Base-by-base conservation (phyloP, 2,888 invertebrate genomes). In the Corbicula japonica region DNA sequence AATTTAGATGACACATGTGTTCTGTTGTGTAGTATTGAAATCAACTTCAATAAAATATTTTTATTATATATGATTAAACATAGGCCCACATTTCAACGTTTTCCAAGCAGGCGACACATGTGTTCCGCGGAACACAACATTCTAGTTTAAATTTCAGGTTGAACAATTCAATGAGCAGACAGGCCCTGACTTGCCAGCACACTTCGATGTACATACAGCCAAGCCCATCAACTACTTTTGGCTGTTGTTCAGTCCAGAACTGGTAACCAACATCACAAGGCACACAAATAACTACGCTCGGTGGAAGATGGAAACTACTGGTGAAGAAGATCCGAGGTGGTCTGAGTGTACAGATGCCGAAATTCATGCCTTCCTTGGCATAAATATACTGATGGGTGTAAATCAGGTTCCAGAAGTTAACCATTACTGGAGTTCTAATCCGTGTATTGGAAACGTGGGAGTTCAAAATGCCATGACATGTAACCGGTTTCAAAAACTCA, bases 351-450 rank as follows among this genome's bases (percentile, higher is more conserved):
- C 48, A 12, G 56, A 23, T 3, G 18, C 5, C 5, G 66, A 66
- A n/a, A 73, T 73, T 58, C 32, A 26, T 6, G 76, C 80, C 0
- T 76, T 70, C 28, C 15, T 76, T 0, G 73, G 63, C 1, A 65
- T 80, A 23, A 61, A 63, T 34, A 61, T 76, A 26, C 26, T 74
- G 28, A 74, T 81, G 77, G 81, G 77, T 2, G 58, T 77, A 1
- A 23, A 60, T 26, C 18, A 32, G 4, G 41, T 69, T 23, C 76
- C 80, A 1, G n/a, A 56, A 28, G 38, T 62, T 0, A 50, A 58
- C 2, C 62, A 73, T 68, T 75, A 71, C 28, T 81, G 81, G 81
- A 66, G 68, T 15, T 32, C 66, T 2, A 34, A 77, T 28, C 15
- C 15, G 10, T 52, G 35, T 3, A 8, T 74, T 23, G 58, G 56